Evolutionary conservation across 2,113 vertebrate species (phyloP), one percentile per base, ranked within the genome.

Genomic region (Telmatochromis sp.): DNA sequence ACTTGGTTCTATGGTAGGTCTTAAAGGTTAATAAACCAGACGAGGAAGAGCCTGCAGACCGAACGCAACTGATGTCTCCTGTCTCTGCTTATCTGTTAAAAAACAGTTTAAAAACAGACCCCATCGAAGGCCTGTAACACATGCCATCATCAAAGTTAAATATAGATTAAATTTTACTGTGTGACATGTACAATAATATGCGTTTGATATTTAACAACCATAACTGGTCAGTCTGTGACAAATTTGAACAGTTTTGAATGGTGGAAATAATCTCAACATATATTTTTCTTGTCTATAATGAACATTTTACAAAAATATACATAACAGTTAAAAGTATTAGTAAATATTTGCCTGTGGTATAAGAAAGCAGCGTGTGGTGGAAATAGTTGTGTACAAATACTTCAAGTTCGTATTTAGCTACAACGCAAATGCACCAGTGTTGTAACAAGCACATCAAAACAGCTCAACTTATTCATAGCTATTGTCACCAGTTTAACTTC

Each of bases 171-270:
- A 37, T n/a, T n/a, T 21, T 37, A 28, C 40, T 11, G 23, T 47
- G 40, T 37, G 33, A 65, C 60, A 65, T n/a, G 9, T 23, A 68
- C 7, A 73, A 19, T 75, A 75, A 73, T 17, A 26, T 47, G 40
- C 0, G 14, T 0, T 2, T 73, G 68, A 23, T 17, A 47, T 73
- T 73, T 73, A 26, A 45, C 65, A 15, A 45, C 65, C 40, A 26
- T 45, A 45, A 17, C 68, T 26, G 37, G 13, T 45, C 21, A 45
- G 40, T 45, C 68, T 17, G 21, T 47, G 68, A 11, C 40, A 26
- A 17, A 73, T 26, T 17, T 47, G 2, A 73, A 73, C 14, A 17
- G 21, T 75, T 75, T 5, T 12, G 9, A 75, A 75, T 50, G 42
- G 15, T 50, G 23, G 68, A 47, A 75, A 47, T 28, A 75, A 47